A percentile compares a stretch with the other conserved stretches of the same genome.
These are phyloP conservation scores for Mormyrops attenuatus DNA, from an alignment of 2,797 vertebrate species.

Conservation along the genomic window DNA sequence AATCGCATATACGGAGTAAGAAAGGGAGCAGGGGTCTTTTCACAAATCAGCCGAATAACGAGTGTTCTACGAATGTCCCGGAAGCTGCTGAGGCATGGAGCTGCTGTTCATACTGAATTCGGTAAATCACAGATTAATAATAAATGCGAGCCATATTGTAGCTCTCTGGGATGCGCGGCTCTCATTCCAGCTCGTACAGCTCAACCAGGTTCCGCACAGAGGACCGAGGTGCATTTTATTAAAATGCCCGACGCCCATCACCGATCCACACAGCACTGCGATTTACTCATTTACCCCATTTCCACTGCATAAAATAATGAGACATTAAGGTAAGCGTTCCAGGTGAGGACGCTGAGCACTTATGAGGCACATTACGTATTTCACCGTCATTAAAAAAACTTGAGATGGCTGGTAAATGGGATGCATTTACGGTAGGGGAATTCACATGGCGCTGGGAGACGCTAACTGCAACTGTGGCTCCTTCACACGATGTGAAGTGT, in stretches of 20 bases:
- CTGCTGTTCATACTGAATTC: constrained; percentile 29
- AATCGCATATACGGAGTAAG: not conserved
- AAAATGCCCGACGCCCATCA: not conserved
- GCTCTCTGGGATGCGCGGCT: constrained; percentile 42
- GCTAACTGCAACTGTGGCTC: not conserved
- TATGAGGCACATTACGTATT: not conserved
- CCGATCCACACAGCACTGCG: not conserved
- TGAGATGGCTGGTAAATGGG: not conserved
- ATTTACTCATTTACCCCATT: not conserved
- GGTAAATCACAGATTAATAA: constrained; percentile 56
- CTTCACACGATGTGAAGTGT: not conserved
- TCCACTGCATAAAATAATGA: not conserved
- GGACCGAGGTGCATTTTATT: not conserved
- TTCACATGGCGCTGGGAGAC: not conserved
- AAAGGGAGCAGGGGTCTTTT: not conserved
- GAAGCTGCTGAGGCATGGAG: constrained; percentile 21
- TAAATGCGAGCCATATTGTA: constrained; percentile 44
- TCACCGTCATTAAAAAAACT: not conserved
- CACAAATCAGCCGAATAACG: not conserved
- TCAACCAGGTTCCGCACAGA: constrained; percentile 37
- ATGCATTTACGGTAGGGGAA: not conserved
- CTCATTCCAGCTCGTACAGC: constrained; percentile 35
- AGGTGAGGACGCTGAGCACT: not conserved
- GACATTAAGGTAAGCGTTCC: not conserved
- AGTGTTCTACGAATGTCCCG: constrained; percentile 19